Base-by-base conservation (phyloP, 2,113 vertebrate genomes). In the Otis tarda region DNA sequence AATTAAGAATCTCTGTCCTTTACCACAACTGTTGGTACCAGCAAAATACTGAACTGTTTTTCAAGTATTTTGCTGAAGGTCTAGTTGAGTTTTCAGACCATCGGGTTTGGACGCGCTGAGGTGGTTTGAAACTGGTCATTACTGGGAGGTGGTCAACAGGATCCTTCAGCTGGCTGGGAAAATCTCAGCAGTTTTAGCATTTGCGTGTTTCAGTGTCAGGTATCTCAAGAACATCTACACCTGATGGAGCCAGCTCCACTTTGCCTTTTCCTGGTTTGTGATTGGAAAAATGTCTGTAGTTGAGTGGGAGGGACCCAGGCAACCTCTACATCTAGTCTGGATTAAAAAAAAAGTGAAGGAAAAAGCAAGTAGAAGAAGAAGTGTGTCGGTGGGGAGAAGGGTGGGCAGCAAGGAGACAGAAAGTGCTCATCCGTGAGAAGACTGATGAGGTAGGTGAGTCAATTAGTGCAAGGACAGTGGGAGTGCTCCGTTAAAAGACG, bases 351-450 rank as follows among this genome's bases (percentile, higher is more conserved):
- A 43, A 41, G 0, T 2, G 33, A 30, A 30, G 15, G 15, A 11
- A n/a, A 64, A 91, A 73, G 52, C n/a, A 33, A 65, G 31, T 4
- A 28, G 76, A 20, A 4, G 64, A 61, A 25, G 90, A 73, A 80
- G 12, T 3, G 2, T 74, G 63, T 64, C 74, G 55, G 87, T 67
- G 87, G 83, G 77, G 56, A 79, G 67, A 8, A 50, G 30, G 91
- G 71, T 68, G 83, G 83, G 92, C 89, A 91, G 93, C 68, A 2
- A 10, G 47, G 76, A 70, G 80, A 49, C 28, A 30, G 65, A 45
- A 11, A 35, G 37, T 14, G 83, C 87, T 94, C n/a, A 3, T 50
- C 24, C 15, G 1, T 1, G 2, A 50, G 50, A 47, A 31, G 28
- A 27, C 86, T 23, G 43, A n/a, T 43, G 60, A 64, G 49, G 41